These are phyloP conservation scores for Pyxicephalus adspersus DNA, from an alignment of 2,113 vertebrate species.

Conservation along the genomic window DNA sequence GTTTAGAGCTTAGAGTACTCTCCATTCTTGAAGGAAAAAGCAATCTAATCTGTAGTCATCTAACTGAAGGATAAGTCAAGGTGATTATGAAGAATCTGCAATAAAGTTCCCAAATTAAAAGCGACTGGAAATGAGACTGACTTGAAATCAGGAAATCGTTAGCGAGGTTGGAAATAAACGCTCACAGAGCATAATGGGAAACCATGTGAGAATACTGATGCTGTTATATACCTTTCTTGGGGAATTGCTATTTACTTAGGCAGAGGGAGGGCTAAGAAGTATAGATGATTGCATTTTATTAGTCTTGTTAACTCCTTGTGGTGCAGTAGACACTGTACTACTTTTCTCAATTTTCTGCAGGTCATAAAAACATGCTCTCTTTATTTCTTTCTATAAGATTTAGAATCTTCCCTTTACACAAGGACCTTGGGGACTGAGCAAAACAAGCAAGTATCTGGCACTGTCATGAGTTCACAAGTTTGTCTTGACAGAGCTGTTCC, in stretches of 20 bases:
- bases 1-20: no score
- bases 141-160: constrained; percentile 35
- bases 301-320: constrained; percentile 15
- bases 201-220: constrained; percentile 27
- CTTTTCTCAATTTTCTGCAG: not conserved
- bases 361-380: not conserved
- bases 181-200: constrained; percentile 24
- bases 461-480: not conserved
- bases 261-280: constrained; percentile 13
- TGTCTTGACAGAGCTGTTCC: constrained; percentile 9
- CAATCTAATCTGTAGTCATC: not conserved
- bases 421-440: not conserved
- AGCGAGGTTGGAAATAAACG: constrained; percentile 27
- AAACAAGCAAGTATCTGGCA: constrained; percentile 8
- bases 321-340: not conserved
- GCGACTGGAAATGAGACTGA: constrained; percentile 17
- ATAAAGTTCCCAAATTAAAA: constrained; percentile 40
- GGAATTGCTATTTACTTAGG: constrained; percentile 39
- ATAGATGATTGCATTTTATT: constrained; percentile 15
- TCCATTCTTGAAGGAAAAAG: not conserved
- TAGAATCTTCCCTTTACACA: not conserved
- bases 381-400: constrained; percentile 25
- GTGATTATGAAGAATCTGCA: constrained; percentile 40
- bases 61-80: constrained; percentile 36
- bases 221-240: constrained; percentile 26